These are phyloP conservation scores for Virgularia gustaviana DNA, from an alignment of 92 coral and sea anemone species.

Conservation along the genomic window DNA sequence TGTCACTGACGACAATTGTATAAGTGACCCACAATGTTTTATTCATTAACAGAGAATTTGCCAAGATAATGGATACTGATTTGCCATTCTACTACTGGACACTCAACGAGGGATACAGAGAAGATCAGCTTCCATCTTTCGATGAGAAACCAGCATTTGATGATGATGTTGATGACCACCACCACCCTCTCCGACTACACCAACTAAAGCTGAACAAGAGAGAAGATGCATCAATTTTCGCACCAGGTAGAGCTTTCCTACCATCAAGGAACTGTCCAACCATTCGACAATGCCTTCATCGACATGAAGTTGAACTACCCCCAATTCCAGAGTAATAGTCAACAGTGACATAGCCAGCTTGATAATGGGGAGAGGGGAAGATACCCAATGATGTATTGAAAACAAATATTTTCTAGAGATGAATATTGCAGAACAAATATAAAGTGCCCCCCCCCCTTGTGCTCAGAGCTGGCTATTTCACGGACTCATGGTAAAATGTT, in stretches of 20 bases:
- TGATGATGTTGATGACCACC: background rate
- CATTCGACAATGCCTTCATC: background rate
- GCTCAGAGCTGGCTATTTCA: no score
- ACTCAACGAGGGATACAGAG: no score
- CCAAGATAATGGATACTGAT: no score
- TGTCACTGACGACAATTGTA: no score
- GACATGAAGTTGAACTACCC: background rate
- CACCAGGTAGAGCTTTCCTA: background rate
- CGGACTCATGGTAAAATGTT: no score
- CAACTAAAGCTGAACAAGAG: background rate
- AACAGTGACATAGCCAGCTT: no score
- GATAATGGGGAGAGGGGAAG: no score
- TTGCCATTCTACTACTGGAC: no score
- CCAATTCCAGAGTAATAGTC: no score
- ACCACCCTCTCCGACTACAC: background rate
- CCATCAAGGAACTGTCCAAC: conserved; percentile 3
- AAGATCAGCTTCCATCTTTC: background rate
- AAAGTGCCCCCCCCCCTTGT: no score
- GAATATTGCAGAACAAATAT: background rate
- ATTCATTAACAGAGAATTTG: no score
- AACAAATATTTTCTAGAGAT: background rate
- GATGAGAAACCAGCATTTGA: background rate
- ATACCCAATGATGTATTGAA: background rate
- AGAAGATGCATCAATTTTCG: background rate
- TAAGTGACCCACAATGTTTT: no score